Percentiles rank a stretch among this genome's conserved stretches.
These are phyloP conservation scores for Heliangelus exortis DNA, from an alignment of 2,797 vertebrate genomes.

Conservation along the genomic window DNA sequence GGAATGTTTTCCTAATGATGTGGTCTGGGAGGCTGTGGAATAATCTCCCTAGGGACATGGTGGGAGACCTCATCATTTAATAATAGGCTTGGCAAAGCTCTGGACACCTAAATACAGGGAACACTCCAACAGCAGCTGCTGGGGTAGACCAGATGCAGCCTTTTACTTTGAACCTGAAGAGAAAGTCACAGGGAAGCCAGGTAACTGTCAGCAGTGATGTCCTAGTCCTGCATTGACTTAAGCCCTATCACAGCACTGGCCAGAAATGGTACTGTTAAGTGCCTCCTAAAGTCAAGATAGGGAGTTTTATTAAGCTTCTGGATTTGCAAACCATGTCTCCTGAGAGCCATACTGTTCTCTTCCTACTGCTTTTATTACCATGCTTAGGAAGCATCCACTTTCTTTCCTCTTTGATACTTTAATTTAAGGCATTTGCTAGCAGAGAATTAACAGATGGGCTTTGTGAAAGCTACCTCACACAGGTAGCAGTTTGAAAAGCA, in stretches of 20 bases:
- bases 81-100: slow-evolving; percentile 56
- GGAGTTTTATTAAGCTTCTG: slow-evolving; percentile 17
- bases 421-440: slow-evolving; percentile 39
- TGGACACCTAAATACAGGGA: slow-evolving; percentile 51
- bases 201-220: neutral
- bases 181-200: neutral
- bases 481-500: slow-evolving; percentile 36
- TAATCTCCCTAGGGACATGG: slow-evolving; percentile 49
- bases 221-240: neutral
- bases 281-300: neutral
- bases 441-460: slow-evolving; percentile 30
- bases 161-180: neutral
- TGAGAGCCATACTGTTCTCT: slow-evolving; percentile 3
- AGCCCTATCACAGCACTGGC: neutral
- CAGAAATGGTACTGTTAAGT: neutral
- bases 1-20: slow-evolving; percentile 46
- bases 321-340: neutral
- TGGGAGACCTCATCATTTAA: slow-evolving; percentile 66
- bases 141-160: slow-evolving; percentile 8
- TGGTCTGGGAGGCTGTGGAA: slow-evolving; percentile 61
- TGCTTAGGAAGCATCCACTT: slow-evolving; percentile 35
- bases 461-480: slow-evolving; percentile 6
- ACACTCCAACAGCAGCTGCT: neutral
- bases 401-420: slow-evolving; percentile 31
- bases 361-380: slow-evolving; percentile 36